A percentile compares a stretch with the other conserved stretches of the same genome.
phyloP scores from a whole-genome alignment of 2,888 invertebrate genomes.

The Tetragonisca angustula region DNA sequence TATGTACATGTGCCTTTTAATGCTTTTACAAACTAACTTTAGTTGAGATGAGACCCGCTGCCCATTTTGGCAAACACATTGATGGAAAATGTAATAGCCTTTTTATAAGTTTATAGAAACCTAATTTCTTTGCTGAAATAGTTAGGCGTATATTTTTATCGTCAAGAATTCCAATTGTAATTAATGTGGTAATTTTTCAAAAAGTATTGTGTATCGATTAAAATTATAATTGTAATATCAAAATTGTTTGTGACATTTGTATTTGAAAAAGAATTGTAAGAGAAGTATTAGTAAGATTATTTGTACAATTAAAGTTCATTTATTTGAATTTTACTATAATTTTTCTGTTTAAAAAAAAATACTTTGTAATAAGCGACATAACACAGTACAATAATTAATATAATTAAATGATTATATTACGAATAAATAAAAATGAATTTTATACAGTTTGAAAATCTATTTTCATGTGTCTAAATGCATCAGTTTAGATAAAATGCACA shows the following conservation, averaged over 20 bases:
- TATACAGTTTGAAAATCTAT: not conserved
- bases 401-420: too few species aligned
- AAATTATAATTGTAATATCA: not conserved
- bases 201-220: not conserved
- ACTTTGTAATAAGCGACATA: not conserved
- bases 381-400: not conserved
- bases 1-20: conserved; percentile 43
- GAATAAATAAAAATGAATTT: not conserved
- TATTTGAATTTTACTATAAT: not conserved
- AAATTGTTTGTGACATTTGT: not conserved
- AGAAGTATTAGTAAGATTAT: not conserved
- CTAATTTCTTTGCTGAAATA: not conserved
- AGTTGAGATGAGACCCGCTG: too few species aligned
- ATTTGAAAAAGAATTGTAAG: not conserved
- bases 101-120: not conserved
- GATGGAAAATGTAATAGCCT: not conserved
- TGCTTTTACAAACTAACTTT: conserved; percentile 24
- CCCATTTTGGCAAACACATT: not conserved
- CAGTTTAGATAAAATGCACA: not conserved
- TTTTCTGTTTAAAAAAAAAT: not conserved
- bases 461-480: not conserved
- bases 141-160: not conserved
- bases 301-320: not conserved
- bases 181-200: not conserved
- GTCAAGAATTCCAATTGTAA: not conserved